Evolutionary conservation across 2,888 invertebrate genomes (phyloP).

Genomic region (Pseudococcus jackbeardsleyi): DNA sequence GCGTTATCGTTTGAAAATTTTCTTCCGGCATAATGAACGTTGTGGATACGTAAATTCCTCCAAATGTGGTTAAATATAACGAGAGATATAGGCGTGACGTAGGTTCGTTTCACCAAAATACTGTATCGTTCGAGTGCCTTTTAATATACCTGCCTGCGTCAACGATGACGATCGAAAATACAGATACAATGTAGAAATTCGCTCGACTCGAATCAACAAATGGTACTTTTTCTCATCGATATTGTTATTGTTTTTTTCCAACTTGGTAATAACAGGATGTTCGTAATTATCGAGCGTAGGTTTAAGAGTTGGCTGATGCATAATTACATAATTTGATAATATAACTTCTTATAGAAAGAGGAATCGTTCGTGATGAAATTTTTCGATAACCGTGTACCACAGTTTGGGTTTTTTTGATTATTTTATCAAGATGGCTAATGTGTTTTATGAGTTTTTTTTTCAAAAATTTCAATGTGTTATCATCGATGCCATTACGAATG

Average conservation of each 20-base stretch:
- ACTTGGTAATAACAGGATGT: neutral
- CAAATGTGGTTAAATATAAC: slow-evolving; percentile 3
- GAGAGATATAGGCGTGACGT: slow-evolving; percentile 2
- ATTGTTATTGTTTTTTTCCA: slow-evolving; percentile 2
- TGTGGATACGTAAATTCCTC: neutral
- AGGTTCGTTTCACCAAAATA: neutral
- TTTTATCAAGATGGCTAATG: neutral
- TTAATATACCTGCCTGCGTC: slow-evolving; percentile 3
- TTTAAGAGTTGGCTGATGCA: neutral
- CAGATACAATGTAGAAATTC: neutral
- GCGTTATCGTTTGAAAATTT: neutral
- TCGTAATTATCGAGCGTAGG: neutral
- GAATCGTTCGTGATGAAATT: neutral
- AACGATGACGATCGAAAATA: slow-evolving; percentile 3
- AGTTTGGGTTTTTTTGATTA: neutral
- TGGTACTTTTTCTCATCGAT: neutral
- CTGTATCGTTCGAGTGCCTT: slow-evolving; percentile 1
- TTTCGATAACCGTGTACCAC: neutral
- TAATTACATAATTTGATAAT: slow-evolving; percentile 1
- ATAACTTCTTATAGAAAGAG: neutral
- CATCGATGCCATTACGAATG: neutral
- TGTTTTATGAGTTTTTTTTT: neutral
- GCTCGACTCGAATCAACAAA: neutral
- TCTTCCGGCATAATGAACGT: slow-evolving; percentile 26
- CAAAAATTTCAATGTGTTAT: neutral